Evolutionary conservation across 2,888 invertebrate species (phyloP).

Genomic region (Bimastos eiseni): DNA sequence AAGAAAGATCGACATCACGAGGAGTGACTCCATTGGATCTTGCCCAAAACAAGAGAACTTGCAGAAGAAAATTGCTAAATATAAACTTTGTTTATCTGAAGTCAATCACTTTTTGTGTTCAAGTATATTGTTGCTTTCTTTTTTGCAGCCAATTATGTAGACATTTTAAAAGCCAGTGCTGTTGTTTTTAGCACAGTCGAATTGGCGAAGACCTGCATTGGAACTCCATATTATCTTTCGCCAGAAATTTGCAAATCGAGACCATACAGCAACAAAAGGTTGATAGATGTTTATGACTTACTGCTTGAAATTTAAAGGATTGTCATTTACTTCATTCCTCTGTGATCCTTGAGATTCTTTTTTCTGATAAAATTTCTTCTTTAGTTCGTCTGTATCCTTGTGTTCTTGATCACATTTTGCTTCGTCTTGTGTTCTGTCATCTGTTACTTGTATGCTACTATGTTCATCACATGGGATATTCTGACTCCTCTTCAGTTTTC

Average conservation of each 20-base stretch:
- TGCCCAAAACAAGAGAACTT: too few relatives aligned
- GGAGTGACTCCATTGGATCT: too few relatives aligned
- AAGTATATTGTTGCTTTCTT: not conserved
- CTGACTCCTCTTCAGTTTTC: not conserved
- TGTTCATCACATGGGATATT: not conserved
- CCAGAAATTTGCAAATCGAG: slow-evolving; percentile 66
- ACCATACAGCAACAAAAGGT: slow-evolving; percentile 66
- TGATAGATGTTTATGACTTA: not conserved
- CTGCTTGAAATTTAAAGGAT: not conserved
- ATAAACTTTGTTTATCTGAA: not conserved
- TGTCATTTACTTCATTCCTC: not conserved
- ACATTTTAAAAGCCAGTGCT: not conserved
- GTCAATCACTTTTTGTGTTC: not conserved
- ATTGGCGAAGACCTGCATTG: slow-evolving; percentile 65
- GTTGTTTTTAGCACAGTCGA: slow-evolving; percentile 59
- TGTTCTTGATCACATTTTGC: not conserved
- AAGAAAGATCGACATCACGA: too few relatives aligned
- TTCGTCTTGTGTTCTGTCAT: not conserved
- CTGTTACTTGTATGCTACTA: not conserved
- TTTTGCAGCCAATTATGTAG: not conserved
- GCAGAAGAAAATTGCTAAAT: too few relatives aligned
- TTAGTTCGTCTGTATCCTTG: not conserved
- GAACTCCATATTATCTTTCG: slow-evolving; percentile 66
- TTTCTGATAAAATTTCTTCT: not conserved
- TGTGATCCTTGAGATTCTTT: too few relatives aligned